Conservation (phyloP, 2,888 invertebrate genomes). For the Agrotis segetum region DNA sequence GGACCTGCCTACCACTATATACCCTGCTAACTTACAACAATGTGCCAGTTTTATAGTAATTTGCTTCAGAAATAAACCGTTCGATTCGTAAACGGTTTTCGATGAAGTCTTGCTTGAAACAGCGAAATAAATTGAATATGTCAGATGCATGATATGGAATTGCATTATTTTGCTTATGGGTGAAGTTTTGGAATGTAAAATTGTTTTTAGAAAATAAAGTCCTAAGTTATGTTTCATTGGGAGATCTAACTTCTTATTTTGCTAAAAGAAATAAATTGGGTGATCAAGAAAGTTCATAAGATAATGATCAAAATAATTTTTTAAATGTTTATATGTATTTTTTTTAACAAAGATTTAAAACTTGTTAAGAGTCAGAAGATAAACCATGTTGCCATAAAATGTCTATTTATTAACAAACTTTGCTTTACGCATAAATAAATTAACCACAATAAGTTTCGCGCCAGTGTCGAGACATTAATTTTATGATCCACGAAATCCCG, state of each 20-base stretch:
- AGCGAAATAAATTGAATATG: conserved; percentile 62
- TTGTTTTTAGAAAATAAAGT: conserved; percentile 8
- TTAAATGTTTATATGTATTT: too few relatives aligned
- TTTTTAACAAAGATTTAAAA: too few relatives aligned
- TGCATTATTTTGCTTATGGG: conserved; percentile 33
- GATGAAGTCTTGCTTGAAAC: conserved; percentile 46
- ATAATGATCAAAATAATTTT: neutral
- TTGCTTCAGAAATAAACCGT: conserved; percentile 45
- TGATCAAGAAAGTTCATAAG: neutral
- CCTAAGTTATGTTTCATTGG: neutral
- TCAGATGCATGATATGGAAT: conserved; percentile 60
- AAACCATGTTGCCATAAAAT: conserved; percentile 15
- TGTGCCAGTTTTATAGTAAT: conserved; percentile 62
- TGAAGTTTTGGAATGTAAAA: neutral
- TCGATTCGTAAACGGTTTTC: conserved; percentile 49
- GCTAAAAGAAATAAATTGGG: too few relatives aligned
- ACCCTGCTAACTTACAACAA: conserved; percentile 54
- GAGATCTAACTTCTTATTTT: neutral
- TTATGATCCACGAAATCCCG: conserved; percentile 55
- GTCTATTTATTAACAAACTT: conserved; percentile 53
- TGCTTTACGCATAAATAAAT: conserved; percentile 42
- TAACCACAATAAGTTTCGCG: conserved; percentile 38
- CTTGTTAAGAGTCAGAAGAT: too few relatives aligned
- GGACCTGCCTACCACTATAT: conserved; percentile 44
- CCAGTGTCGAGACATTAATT: conserved; percentile 55